Evolutionary conservation across 2,797 vertebrate species (phyloP), one percentile per base, ranked within the genome.

Genomic region (Chiloscyllium punctatum): DNA sequence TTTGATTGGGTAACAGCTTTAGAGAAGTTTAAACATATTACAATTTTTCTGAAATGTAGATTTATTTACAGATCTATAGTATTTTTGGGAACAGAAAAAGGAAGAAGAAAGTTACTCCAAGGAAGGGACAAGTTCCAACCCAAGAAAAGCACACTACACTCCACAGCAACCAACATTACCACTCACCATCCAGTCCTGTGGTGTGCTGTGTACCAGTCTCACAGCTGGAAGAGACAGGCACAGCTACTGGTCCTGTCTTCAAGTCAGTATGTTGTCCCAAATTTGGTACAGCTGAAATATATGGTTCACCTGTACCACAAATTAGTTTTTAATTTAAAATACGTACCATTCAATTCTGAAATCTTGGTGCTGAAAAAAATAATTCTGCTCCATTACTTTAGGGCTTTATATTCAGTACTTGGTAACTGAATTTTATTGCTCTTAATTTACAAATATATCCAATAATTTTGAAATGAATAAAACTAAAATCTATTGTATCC

Each of bases 141-240:
- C 9, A 51, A 33, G 42, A 33, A 95, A 95, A 57, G 51, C 71
- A 95, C 71, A 30, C 94, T 74, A 96, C 53, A 91, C 86, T 30
- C 37, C 95, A 96, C 68, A n/a, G 96, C 96, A 97, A 95, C 72
- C 74, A 97, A 97, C 87, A 96, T 97, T 87, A 96, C 96, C 97
- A 98, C 98, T 98, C 98, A 98, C 98, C 97, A 97, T 97, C 96
- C 96, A 97, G 96, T 96, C 97, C 96, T 97, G 97, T 94, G 96
- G 96, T 96, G 96, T 96, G 96, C 88, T 97, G 96, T 96, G 96
- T 96, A 96, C 97, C 95, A 96, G 96, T 95, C 95, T 95, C 95
- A 95, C 74, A 95, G 62, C 94, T 96, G 74, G n/a, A 72, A 90
- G 96, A 96, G 96, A 97, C 96, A 95, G 97, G 96, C 96, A 95